Percentiles rank a stretch among this genome's conserved stretches.
phyloP scores from a whole-genome alignment of 37 sponge, comb jelly and placozoan species.

The Diacarnus erythraeanus region DNA sequence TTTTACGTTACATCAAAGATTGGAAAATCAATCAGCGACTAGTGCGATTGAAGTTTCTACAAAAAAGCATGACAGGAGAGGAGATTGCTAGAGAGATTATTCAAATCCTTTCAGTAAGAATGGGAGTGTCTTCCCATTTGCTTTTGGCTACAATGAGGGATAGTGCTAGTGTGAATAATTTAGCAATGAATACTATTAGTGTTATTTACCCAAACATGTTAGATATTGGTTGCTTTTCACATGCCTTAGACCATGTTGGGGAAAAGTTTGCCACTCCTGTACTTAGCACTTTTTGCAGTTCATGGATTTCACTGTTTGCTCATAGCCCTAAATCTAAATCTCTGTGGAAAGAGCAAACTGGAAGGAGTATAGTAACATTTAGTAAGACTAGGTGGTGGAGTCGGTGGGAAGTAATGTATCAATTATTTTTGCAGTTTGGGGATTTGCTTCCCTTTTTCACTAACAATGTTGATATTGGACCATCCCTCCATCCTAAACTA shows the following conservation, averaged over 20 bases:
- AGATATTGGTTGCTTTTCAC: no score
- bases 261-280: conserved; percentile 32
- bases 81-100: conserved; percentile 20
- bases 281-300: conserved; percentile 18
- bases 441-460: conserved; percentile 37
- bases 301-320: conserved; percentile 39
- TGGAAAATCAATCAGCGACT: conserved; percentile 1
- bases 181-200: no score
- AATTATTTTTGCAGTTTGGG: no score
- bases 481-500: conserved; percentile 37
- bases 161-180: conserved; percentile 20
- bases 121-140: not conserved
- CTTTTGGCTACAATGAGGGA: conserved; percentile 32
- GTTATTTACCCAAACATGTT: conserved; percentile 25
- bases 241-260: conserved; percentile 43
- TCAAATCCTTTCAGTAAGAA: not conserved
- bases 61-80: conserved; percentile 11
- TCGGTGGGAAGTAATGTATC: conserved; percentile 34
- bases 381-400: no score
- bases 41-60: not conserved
- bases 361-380: no score
- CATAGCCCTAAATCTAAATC: conserved; percentile 50
- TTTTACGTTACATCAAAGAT: not conserved
- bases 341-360: no score
- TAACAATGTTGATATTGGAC: conserved; percentile 35